Base-by-base conservation (phyloP, 2,113 vertebrate genomes). In the Corapipo altera region DNA sequence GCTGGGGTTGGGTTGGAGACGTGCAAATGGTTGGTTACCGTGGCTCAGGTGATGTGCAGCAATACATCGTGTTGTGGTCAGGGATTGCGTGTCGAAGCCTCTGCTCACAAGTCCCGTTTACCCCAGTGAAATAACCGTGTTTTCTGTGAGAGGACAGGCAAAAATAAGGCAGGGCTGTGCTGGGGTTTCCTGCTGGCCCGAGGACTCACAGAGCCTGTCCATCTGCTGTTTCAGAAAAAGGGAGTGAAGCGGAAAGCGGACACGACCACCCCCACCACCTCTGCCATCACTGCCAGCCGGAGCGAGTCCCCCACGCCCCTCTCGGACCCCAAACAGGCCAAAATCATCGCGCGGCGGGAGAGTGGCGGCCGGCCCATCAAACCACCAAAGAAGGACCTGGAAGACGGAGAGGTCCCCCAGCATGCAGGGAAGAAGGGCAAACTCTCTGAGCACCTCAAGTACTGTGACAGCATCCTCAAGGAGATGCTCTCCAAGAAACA, bases 401-500 rank as follows among this genome's bases (percentile, higher is more conserved):
- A 99, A 33, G 98, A 98, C 0, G 98, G 97, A 3, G 98, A 99
- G 96, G 96, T 97, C 20, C 97, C 97, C 0, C 97, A 97, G 96
- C 98, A 98, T 0, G 97, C 96, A 1, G 96, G 96, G 48, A 98
- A 98, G 95, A 98, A 97, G 77, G 97, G 98, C 82, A 96, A 98
- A 65, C 98, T 98, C 69, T 98, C 97, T 0, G 98, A 99, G 89
- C 99, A 99, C 95, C 98, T 99, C 74, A 98, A 98, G 74, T 98
- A 98, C 97, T 99, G 99, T 55, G 98, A 98, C 78, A 98, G 98
- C 75, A 99, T 99, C 93, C 98, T 99, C 88, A 98, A 98, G 92
- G 99, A 99, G 92, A 98, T 99, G 99, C 98, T 99, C 21, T 99
- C 99, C 0, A 99, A 99, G 98, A 99, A 99, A 95, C 99, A 99